Base-by-base conservation (phyloP, 2,797 vertebrate genomes). In the Luscinia megarhynchos region DNA sequence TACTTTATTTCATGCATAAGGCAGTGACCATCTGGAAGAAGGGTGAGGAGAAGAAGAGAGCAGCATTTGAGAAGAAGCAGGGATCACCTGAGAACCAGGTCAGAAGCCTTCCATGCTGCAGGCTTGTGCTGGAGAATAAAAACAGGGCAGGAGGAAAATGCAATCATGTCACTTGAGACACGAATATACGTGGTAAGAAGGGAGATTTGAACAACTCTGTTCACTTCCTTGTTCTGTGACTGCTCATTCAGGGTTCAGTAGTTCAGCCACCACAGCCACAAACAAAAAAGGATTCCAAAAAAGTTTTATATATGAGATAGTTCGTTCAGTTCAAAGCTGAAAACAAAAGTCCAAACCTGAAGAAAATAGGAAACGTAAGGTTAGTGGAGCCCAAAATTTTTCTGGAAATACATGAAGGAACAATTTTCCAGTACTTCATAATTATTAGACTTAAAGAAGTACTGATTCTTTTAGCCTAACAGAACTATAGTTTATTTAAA, bases 321-420 rank as follows among this genome's bases (percentile, higher is more conserved):
- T 29, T 81, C 15, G 6, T 34, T 76, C 51, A 21, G 19, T 75
- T 74, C 30, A 85, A 82, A 91, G 46, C 15, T 57, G 50, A 77
- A 84, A 93, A 81, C 74, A 6, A 57, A 95, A 90, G 55, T 89
- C 50, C 58, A 69, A 50, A 78, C 48, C 64, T 55, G 79, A 84
- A 93, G 43, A 45, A 90, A 83, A 85, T 32, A 38, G 57, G 34
- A 55, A 93, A 62, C 23, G 32, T 64, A n/a, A 78, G 17, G n/a
- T 73, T 81, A 90, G 43, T 16, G 16, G 59, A 95, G 86, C n/a
- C 29, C 30, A 59, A n/a, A 81, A 10, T 82, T 87, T 87, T 20
- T 46, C 64, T 91, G 66, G 64, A 81, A 94, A 87, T 23, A 82
- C 27, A 85, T 15, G 36, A 90, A 92, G 74, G 16, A 93, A 80